These are phyloP conservation scores for Heteromormyrus szaboi DNA, from an alignment of 2,797 vertebrate species.

Conservation along the genomic window DNA sequence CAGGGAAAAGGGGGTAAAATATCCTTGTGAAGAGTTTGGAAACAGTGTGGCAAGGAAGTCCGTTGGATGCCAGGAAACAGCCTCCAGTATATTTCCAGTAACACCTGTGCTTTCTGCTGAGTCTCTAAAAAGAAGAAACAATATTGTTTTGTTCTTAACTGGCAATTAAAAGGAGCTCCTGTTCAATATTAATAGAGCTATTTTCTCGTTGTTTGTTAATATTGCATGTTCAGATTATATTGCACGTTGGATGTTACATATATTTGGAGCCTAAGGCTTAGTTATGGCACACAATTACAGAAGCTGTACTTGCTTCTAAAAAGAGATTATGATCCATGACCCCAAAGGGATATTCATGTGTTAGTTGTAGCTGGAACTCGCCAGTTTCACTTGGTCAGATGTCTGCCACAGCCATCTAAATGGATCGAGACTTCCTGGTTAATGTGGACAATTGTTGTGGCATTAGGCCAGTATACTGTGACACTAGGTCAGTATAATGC, in stretches of 20 bases:
- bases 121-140: neutral
- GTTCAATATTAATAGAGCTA: neutral
- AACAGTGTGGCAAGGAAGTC: neutral
- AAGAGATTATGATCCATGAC: neutral
- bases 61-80: neutral
- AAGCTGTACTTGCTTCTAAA: neutral
- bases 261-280: neutral
- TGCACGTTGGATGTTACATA: neutral
- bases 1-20: neutral
- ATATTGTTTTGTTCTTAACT: neutral
- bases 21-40: neutral
- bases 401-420: neutral
- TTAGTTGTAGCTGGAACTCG: neutral
- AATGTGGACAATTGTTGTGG: neutral
- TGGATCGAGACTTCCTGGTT: neutral
- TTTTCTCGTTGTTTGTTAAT: neutral
- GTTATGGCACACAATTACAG: neutral
- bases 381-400: neutral
- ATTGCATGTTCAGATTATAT: neutral
- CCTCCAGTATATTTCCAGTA: neutral
- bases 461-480: neutral
- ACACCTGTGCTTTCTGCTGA: neutral
- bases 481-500: neutral
- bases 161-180: neutral
- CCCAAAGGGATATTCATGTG: neutral